A percentile compares a stretch with the other conserved stretches of the same genome.
These are phyloP conservation scores for Pelobates fuscus DNA, from an alignment of 2,113 vertebrate species.

Conservation along the genomic window DNA sequence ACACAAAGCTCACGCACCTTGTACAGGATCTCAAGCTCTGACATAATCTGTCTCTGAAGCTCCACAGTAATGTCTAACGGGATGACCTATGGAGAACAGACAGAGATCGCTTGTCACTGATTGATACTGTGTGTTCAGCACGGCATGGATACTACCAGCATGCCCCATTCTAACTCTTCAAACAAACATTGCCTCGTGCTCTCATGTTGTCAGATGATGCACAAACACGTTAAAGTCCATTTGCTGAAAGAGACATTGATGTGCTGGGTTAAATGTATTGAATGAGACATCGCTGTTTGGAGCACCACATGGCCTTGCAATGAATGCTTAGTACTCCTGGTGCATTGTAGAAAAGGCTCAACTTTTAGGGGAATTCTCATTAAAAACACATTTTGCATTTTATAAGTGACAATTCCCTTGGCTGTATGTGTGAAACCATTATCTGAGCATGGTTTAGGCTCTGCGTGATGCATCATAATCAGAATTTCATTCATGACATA, in stretches of 20 bases:
- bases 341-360: background rate
- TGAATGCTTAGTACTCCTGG: background rate
- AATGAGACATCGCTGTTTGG: background rate
- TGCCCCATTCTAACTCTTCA: slow-evolving; percentile 12
- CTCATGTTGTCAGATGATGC: slow-evolving; percentile 10
- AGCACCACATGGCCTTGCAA: background rate
- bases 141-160: slow-evolving; percentile 26
- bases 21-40: slow-evolving; percentile 96
- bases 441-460: background rate
- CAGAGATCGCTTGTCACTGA: slow-evolving; percentile 37
- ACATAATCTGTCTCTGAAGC: slow-evolving; percentile 98
- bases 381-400: slow-evolving; percentile 1
- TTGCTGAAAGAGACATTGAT: background rate
- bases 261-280: slow-evolving; percentile 20
- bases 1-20: slow-evolving; percentile 73
- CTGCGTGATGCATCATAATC: background rate
- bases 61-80: slow-evolving; percentile 95
- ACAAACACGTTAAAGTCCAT: background rate
- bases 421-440: background rate
- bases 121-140: slow-evolving; percentile 41
- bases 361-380: slow-evolving; percentile 10
- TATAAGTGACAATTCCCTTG: background rate
- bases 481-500: background rate
- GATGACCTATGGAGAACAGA: slow-evolving; percentile 79
- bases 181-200: slow-evolving; percentile 22